Evolutionary conservation across 2,113 vertebrate genomes (phyloP).

Genomic region (Apaloderma vittatum): DNA sequence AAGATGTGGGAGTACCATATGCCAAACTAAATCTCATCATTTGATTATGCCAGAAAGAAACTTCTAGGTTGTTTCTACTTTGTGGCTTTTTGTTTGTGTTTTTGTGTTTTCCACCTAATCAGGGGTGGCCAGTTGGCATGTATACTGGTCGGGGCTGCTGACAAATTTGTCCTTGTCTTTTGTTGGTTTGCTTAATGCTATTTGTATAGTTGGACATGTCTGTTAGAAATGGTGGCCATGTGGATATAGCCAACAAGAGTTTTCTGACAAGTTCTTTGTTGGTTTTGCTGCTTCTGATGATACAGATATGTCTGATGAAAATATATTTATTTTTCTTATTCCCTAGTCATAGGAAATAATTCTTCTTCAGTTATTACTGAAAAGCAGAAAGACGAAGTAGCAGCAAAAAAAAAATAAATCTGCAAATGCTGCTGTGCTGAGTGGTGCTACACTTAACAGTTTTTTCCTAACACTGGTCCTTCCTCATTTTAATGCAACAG

Average conservation of each 20-base stretch:
- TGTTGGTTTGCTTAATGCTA: background rate
- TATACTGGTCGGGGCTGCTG: background rate
- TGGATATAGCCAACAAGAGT: background rate
- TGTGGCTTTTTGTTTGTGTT: background rate
- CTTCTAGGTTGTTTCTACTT: background rate
- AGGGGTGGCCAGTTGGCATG: background rate
- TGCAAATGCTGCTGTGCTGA: accelerated
- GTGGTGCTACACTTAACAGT: accelerated
- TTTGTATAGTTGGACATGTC: background rate
- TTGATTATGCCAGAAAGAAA: background rate
- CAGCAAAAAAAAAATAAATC: background rate
- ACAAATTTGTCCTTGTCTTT: background rate
- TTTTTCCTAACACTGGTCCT: background rate
- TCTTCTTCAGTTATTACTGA: background rate
- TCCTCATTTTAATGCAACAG: background rate
- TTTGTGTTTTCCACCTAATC: background rate
- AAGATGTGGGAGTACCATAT: background rate
- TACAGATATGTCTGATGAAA: background rate
- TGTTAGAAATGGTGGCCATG: background rate
- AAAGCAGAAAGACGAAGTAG: background rate
- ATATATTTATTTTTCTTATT: background rate
- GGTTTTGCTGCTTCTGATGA: background rate
- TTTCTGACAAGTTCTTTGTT: background rate
- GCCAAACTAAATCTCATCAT: background rate
- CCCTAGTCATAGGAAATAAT: background rate